Conservation (phyloP, 2,797 vertebrate species). For the Dendrocincla fuliginosa region DNA sequence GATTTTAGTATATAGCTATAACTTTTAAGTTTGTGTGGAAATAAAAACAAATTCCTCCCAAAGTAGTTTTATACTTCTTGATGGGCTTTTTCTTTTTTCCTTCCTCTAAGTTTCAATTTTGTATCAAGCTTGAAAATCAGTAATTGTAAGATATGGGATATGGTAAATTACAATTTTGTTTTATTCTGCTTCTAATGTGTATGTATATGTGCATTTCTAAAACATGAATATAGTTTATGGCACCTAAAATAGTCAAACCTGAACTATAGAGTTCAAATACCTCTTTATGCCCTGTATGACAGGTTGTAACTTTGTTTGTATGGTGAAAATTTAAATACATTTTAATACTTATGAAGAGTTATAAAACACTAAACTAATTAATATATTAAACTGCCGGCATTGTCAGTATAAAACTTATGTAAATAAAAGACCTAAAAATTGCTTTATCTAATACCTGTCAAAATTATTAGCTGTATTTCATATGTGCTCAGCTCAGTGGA, state of each 20-base stretch:
- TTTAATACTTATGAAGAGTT: background rate
- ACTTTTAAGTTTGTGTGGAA: background rate
- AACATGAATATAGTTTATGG: background rate
- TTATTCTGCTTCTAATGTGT: background rate
- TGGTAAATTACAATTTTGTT: background rate
- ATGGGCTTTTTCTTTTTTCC: background rate
- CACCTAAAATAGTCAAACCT: background rate
- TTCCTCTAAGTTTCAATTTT: background rate
- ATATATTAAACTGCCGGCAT: background rate
- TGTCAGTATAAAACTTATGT: background rate
- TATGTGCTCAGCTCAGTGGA: background rate
- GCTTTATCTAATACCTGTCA: background rate
- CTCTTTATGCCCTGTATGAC: background rate
- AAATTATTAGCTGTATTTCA: background rate
- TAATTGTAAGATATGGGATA: background rate
- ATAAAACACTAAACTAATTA: background rate
- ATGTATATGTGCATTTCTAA: background rate
- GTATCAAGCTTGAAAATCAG: background rate
- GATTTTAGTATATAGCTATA: background rate
- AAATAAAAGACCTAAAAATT: background rate
- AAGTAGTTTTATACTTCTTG: background rate
- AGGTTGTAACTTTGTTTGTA: background rate
- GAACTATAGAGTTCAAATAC: background rate
- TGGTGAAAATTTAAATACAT: background rate
- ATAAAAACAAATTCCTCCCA: background rate